These are phyloP conservation scores for Eurytoma californica DNA, from an alignment of 2,888 invertebrate genomes.

Conservation along the genomic window DNA sequence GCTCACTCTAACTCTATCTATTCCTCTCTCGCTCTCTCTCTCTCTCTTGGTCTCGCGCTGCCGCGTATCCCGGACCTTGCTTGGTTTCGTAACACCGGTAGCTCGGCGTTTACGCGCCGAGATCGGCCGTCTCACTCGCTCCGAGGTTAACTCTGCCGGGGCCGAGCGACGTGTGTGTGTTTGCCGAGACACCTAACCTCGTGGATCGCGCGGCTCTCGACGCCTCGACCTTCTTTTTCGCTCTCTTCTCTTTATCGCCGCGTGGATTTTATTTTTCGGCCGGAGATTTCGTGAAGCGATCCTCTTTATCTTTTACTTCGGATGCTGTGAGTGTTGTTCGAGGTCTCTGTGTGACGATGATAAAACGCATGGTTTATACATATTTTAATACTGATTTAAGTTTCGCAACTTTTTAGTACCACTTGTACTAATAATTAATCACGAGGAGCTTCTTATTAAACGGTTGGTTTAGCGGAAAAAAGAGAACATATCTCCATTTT, in stretches of 20 bases:
- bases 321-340: too few species aligned
- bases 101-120: conserved; percentile 68
- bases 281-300: not conserved
- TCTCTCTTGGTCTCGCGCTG: conserved; percentile 23
- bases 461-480: too few species aligned
- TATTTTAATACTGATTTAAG: too few species aligned
- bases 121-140: conserved; percentile 14
- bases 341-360: too few species aligned
- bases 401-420: too few species aligned
- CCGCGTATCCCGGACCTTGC: conserved; percentile 61
- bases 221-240: conserved; percentile 22
- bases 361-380: too few species aligned
- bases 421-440: too few species aligned
- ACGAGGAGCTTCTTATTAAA: too few species aligned
- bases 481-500: too few species aligned
- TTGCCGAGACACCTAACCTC: conserved; percentile 59
- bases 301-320: too few species aligned
- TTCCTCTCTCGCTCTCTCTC: conserved; percentile 55
- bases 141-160: conserved; percentile 25
- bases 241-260: conserved; percentile 12
- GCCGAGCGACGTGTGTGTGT: conserved; percentile 52
- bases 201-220: conserved; percentile 7
- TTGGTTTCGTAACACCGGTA: conserved; percentile 74
- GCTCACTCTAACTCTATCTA: conserved; percentile 23
- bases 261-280: not conserved